phyloP scores from a whole-genome alignment of 2,113 vertebrate species.

The Colossoma macropomum region DNA sequence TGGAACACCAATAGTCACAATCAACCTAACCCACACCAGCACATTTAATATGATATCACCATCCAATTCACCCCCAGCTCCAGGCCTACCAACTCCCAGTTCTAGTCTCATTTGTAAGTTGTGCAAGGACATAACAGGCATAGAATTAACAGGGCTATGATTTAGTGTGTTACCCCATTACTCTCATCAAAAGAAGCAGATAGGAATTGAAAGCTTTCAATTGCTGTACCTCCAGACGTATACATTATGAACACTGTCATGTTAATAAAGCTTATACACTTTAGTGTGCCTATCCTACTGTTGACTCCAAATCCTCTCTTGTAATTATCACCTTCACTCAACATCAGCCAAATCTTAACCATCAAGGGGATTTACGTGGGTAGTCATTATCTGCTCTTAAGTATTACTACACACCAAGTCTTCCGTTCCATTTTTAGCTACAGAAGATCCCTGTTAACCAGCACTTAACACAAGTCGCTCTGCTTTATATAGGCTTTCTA shows the following conservation, averaged over 20 bases:
- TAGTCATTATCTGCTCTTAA: constrained; percentile 4
- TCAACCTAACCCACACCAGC: too few species aligned
- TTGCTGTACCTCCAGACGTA: too few species aligned
- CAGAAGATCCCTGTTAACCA: constrained; percentile 36
- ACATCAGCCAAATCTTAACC: not conserved
- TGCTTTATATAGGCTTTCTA: not conserved
- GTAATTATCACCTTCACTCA: not conserved
- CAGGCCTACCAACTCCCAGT: too few species aligned
- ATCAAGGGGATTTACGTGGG: not conserved
- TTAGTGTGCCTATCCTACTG: not conserved
- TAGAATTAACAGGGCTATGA: not conserved
- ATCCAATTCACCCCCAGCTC: too few species aligned
- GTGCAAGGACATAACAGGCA: too few species aligned
- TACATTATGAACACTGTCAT: too few species aligned
- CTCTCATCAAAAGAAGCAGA: too few species aligned
- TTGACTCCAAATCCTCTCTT: not conserved
- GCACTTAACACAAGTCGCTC: constrained; percentile 42
- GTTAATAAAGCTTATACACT: not conserved
- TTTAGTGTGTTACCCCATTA: not conserved
- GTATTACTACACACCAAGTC: not conserved
- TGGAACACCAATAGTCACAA: too few species aligned
- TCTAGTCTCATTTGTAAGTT: too few species aligned
- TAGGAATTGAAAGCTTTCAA: too few species aligned
- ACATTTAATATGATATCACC: too few species aligned
- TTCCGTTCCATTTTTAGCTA: constrained; percentile 12